phyloP scores from a whole-genome alignment of 2,113 vertebrate genomes.

The Etia nguti region DNA sequence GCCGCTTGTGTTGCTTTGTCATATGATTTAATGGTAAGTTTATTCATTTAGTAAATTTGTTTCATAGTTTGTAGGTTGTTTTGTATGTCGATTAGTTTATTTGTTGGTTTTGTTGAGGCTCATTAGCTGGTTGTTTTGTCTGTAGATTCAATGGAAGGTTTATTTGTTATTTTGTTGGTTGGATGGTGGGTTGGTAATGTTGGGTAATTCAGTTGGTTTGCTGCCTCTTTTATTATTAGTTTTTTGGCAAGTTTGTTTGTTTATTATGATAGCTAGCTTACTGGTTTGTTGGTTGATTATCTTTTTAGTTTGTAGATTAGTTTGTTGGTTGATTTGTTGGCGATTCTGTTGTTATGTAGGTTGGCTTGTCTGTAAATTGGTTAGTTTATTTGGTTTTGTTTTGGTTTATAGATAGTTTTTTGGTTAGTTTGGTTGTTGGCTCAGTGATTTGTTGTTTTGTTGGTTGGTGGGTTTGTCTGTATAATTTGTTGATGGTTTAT shows the following conservation, averaged over 20 bases:
- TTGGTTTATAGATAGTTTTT: neutral
- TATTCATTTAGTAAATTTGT: neutral
- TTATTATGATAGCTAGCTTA: neutral
- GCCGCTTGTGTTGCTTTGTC: neutral
- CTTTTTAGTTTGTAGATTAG: neutral
- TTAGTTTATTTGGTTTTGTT: neutral
- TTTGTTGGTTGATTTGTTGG: neutral
- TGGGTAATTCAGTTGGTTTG: neutral
- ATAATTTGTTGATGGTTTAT: neutral
- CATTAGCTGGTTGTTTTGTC: neutral
- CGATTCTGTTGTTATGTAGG: neutral
- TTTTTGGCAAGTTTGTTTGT: neutral
- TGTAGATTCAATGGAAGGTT: neutral
- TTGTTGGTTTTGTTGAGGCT: neutral
- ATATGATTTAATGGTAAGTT: neutral
- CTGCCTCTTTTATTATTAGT: neutral
- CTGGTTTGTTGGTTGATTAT: neutral
- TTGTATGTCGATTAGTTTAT: neutral
- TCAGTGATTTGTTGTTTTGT: neutral
- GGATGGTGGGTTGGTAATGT: neutral
- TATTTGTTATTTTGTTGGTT: neutral
- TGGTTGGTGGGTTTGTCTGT: neutral
- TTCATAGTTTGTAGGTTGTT: neutral
- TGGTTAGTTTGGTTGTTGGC: neutral
- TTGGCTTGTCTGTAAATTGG: neutral